These are phyloP conservation scores for Silurus aristotelis DNA, from an alignment of 2,797 vertebrate genomes.

Conservation along the genomic window DNA sequence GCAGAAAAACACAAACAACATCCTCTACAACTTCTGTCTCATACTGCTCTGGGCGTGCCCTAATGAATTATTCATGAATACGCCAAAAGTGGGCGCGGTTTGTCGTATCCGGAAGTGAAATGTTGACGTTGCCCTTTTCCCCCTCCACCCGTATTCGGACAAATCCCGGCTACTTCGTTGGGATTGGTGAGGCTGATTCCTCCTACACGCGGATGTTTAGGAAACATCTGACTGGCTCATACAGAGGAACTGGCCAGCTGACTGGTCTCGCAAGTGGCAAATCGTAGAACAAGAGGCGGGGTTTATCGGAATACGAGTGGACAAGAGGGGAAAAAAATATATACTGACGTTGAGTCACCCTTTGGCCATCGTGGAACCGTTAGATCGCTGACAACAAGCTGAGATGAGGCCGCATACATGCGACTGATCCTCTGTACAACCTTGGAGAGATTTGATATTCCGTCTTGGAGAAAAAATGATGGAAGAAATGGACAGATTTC, in stretches of 20 bases:
- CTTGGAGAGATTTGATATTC: conserved; percentile 22
- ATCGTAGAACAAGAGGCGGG: conserved; percentile 1
- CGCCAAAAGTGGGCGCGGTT: conserved; percentile 15
- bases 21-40: background rate
- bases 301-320: background rate
- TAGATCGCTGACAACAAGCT: conserved; percentile 69
- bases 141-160: background rate
- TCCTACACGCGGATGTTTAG: background rate
- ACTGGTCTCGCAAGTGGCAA: background rate
- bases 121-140: conserved; percentile 68
- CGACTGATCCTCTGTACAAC: conserved; percentile 6
- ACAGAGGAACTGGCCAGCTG: background rate
- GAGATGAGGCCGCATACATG: conserved; percentile 71
- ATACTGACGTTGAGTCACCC: conserved; percentile 86
- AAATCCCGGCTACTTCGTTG: no score
- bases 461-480: conserved; percentile 75
- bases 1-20: background rate
- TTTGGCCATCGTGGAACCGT: conserved; percentile 66
- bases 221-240: background rate
- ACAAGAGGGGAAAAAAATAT: conserved; percentile 14
- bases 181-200: background rate
- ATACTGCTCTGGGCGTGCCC: background rate
- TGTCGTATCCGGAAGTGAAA: conserved; percentile 79
- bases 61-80: conserved; percentile 38
- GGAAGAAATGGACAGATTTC: conserved; percentile 96